phyloP scores from a whole-genome alignment of 2,888 invertebrate genomes.

The Campopleginae sp. region DNA sequence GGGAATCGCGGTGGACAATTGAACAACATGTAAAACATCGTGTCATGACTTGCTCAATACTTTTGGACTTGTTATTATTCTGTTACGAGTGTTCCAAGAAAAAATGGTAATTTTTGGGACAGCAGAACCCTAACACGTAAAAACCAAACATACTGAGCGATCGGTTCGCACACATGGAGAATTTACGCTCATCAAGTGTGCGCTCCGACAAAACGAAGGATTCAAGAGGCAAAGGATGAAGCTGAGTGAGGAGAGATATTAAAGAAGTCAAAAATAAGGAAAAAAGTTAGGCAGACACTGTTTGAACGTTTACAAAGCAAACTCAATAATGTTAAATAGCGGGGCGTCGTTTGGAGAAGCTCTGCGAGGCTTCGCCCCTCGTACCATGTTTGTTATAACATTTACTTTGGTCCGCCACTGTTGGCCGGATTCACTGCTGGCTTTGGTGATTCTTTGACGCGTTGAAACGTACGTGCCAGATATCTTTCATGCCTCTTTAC shows the following conservation, averaged over 20 bases:
- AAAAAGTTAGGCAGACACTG: slow-evolving; percentile 80
- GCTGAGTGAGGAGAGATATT: slow-evolving; percentile 4
- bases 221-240: slow-evolving; percentile 36
- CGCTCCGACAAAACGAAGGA: slow-evolving; percentile 18
- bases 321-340: slow-evolving; percentile 83
- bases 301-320: slow-evolving; percentile 83
- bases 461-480: slow-evolving; percentile 81
- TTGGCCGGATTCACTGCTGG: slow-evolving; percentile 77
- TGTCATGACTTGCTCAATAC: not conserved
- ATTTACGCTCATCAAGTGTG: slow-evolving; percentile 69
- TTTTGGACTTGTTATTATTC: not conserved
- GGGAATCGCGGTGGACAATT: not conserved
- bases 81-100: slow-evolving; percentile 31
- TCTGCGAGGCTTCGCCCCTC: slow-evolving; percentile 70
- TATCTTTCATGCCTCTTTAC: slow-evolving; percentile 75
- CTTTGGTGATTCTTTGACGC: slow-evolving; percentile 61
- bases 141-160: slow-evolving; percentile 79
- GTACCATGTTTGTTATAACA: slow-evolving; percentile 81
- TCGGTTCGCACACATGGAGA: slow-evolving; percentile 79
- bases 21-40: not conserved
- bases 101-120: slow-evolving; percentile 49
- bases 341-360: slow-evolving; percentile 75
- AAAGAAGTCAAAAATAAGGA: slow-evolving; percentile 36
- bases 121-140: slow-evolving; percentile 72
- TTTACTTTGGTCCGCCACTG: slow-evolving; percentile 82